These are phyloP conservation scores for Idaea aversata DNA, from an alignment of 2,888 invertebrate species.

Conservation along the genomic window DNA sequence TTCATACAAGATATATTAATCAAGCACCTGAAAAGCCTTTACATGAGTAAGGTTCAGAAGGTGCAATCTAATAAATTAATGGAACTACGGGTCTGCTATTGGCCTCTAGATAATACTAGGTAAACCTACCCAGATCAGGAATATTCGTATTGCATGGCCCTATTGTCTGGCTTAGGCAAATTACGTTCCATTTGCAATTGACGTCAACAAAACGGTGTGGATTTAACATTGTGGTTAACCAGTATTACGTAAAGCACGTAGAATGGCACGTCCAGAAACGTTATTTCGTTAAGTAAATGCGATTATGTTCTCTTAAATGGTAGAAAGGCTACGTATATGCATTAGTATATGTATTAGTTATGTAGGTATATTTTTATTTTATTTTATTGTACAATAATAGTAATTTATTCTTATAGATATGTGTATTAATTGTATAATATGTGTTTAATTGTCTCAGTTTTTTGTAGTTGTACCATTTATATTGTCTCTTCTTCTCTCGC, in stretches of 20 bases:
- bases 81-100: neutral
- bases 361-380: too few species aligned
- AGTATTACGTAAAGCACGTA: neutral
- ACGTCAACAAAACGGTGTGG: constrained; percentile 31
- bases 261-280: neutral
- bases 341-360: too few species aligned
- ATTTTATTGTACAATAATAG: too few species aligned
- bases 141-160: constrained; percentile 21
- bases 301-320: neutral
- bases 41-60: neutral
- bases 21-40: neutral
- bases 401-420: too few species aligned
- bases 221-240: constrained; percentile 19
- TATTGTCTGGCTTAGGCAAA: constrained; percentile 29
- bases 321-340: too few species aligned
- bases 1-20: constrained; percentile 13
- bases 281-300: neutral
- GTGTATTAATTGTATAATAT: too few species aligned
- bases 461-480: too few species aligned
- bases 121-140: neutral
- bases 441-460: too few species aligned
- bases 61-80: neutral
- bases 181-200: constrained; percentile 37
- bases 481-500: too few species aligned
- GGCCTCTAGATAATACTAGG: neutral